Evolutionary conservation across 2,797 vertebrate genomes (phyloP), one percentile per base, ranked within the genome.

Genomic region (Corythornis leucogaster): DNA sequence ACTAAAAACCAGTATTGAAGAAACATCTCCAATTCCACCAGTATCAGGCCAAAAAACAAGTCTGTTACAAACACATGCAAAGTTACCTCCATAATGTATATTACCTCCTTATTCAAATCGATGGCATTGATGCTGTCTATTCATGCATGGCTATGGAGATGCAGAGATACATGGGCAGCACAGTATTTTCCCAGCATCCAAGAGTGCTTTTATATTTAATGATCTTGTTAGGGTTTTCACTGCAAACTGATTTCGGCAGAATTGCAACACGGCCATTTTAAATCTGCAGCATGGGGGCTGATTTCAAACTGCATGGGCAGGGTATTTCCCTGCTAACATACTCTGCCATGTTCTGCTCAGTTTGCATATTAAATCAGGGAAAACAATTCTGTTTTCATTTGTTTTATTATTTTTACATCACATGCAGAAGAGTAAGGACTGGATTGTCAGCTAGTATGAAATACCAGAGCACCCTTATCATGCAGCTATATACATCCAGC

Each of bases 151-250:
- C 38, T 87, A 13, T 55, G 71, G 59, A 67, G 75, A 95, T 46
- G 67, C 61, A 73, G 30, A 83, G 35, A 92, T 14, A 79, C 73
- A 71, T 46, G 71, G 73, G 69, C 54, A 89, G 75, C 70, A 81
- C 93, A 48, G 74, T 45, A 77, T 79, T 82, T 82, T 86, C 54
- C 85, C 85, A 75, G 82, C 83, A 62, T 89, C 82, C 83, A 38
- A 68, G 5, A 28, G n/a, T 20, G 81, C 61, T 86, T 80, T 90
- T 80, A 61, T 77, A 93, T 93, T 80, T 95, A 94, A 95, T 79
- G 82, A 95, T 94, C 89, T 86, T 77, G 67, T 88, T 93, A 73
- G 38, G 58, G 38, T 78, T 94, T 88, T 92, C 87, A 94, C 51
- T 45, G 84, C 77, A 79, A 82, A 83, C 59, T 67, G 69, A 83